Evolutionary conservation across 2,113 vertebrate species (phyloP), one percentile per base, ranked within the genome.

Genomic region (Catharus bicknelli): DNA sequence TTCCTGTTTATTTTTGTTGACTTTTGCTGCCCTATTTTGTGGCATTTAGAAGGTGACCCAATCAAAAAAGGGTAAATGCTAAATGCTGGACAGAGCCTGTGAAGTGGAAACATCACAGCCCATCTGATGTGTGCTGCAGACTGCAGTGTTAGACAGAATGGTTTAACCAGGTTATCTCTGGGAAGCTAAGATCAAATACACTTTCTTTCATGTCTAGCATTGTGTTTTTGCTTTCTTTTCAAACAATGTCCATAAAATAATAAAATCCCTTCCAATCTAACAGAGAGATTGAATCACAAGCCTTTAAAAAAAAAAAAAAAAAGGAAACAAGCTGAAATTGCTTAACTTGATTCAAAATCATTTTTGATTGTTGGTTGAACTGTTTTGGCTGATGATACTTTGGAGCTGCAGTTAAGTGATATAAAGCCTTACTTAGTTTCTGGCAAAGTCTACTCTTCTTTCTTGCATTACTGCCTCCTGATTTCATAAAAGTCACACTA

Each of bases 1-100:
- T 97, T 94, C 93, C 96, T 98, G 94, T 98, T 98, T 97, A 97
- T 97, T 97, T 97, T 97, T 97, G 97, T 98, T 98, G 97, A 97
- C 98, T 98, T 98, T 98, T 98, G 97, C 97, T 98, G 98, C 96
- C 97, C 98, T 98, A 97, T 98, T 98, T 98, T 98, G 97, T 98
- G 98, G 98, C 97, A 98, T 98, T 98, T 98, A 98, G 98, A 98
- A 98, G 96, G 97, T 97, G 97, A 94, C 96, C 96, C 93, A 97
- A 98, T 98, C 96, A 98, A 96, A 98, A 98, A 98, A 98, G 85
- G 98, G 97, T 98, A 97, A 98, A 96, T 87, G 96, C 96, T 98
- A 98, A 98, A 96, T 83, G 97, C 90, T 95, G 95, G 94, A 69
- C 95, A 83, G 74, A 89, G 92, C 88, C 95, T 97, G 97, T 97